Base-by-base conservation (phyloP, 2,113 vertebrate genomes). In the Xenus cinereus region DNA sequence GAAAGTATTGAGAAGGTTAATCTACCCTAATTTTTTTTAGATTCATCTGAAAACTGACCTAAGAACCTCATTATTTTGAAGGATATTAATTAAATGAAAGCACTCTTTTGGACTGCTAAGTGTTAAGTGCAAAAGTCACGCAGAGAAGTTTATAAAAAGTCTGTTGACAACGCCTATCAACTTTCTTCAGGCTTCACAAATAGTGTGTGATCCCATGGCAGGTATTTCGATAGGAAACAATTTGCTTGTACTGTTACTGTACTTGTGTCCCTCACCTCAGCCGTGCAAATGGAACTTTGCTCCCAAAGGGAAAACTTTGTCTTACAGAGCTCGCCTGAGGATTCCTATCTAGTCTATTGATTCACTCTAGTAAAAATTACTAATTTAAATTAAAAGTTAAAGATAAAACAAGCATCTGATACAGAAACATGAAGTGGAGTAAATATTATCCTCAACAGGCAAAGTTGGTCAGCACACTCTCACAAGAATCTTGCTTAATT, bases 71-170 rank as follows among this genome's bases (percentile, higher is more conserved):
- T 50, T 62, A 59, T 62, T 71, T 73, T 17, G 5, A 74, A 41
- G 5, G 10, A 22, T 30, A 80, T 4, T 23, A 63, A 57, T 78
- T 83, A 71, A 88, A 67, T 24, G 9, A 80, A 77, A 92, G 28
- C 23, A 48, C 9, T 78, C 59, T 64, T 84, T 50, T 6, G 17
- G 46, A 72, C 4, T 72, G 12, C 35, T 51, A 53, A 1, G 6
- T 68, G 0, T 22, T 22, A 73, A 77, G 28, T 12, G 17, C 39
- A 62, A n/a, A 50, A 81, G 28, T 56, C 27, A 63, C 0, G 1
- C 13, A 39, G 33, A 51, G 5, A 89, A 76, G 18, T 76, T 60
- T 21, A 35, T 16, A n/a, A 60, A 60, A 59, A 10, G 24, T 46
- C 30, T 81, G 23, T 26, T 66, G 23, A 79, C 27, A 84, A 27